Conservation (phyloP, 2,113 vertebrate genomes). For the Thunnus maccoyii region DNA sequence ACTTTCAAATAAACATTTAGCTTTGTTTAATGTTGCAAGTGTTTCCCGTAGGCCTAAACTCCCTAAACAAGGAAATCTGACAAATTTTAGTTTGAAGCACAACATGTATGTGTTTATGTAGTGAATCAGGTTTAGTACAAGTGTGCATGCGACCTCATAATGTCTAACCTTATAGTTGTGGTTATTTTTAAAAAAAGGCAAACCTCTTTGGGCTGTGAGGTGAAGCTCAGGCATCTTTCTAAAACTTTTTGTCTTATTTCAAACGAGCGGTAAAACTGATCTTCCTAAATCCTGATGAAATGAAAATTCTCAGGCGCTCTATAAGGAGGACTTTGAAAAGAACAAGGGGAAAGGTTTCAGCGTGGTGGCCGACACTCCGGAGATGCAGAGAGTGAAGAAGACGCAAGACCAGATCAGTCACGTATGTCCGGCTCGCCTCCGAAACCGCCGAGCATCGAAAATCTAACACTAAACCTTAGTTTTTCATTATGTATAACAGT, state of each 20-base stretch:
- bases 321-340: conserved; percentile 98
- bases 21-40: conserved; percentile 14
- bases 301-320: conserved; percentile 88
- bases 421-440: conserved; percentile 76
- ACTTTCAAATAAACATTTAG: conserved; percentile 61
- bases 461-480: neutral
- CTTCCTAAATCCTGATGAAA: conserved; percentile 22
- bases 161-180: neutral
- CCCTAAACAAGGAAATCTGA: neutral
- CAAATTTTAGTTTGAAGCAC: neutral
- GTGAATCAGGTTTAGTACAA: neutral
- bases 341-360: conserved; percentile 95
- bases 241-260: neutral
- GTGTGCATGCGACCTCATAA: neutral
- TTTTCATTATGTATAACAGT: conserved; percentile 7
- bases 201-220: neutral
- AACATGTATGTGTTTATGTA: neutral
- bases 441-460: neutral
- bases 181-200: neutral
- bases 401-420: conserved; percentile 97
- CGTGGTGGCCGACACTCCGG: conserved; percentile 93
- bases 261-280: neutral
- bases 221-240: neutral
- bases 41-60: neutral
- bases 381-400: conserved; percentile 95